Conservation (phyloP, 2,888 invertebrate species). For the Microplitis deprimator region DNA sequence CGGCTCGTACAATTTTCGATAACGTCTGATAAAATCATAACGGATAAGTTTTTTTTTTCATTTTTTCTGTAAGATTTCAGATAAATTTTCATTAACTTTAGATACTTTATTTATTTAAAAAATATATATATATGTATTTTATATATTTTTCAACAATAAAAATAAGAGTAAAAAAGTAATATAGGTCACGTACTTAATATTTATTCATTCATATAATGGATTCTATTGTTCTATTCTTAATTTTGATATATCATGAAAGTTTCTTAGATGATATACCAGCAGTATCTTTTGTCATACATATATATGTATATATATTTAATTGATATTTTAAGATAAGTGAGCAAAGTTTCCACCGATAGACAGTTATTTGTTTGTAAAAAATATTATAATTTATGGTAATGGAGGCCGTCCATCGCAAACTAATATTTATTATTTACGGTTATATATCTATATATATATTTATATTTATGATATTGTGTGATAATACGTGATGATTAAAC, state of each 20-base stretch:
- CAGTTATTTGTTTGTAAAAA: not conserved
- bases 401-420: too few species aligned
- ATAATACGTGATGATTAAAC: not conserved
- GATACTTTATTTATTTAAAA: not conserved
- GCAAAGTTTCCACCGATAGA: not conserved
- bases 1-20: not conserved
- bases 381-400: too few species aligned
- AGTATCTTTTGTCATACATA: not conserved
- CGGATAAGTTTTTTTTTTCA: too few species aligned
- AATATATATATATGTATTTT: not conserved
- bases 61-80: too few species aligned
- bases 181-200: conserved; percentile 48
- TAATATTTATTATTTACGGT: too few species aligned
- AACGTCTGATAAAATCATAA: not conserved
- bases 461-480: not conserved
- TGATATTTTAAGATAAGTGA: not conserved
- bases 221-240: conserved; percentile 29
- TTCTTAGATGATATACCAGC: conserved; percentile 8
- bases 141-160: not conserved
- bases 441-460: not conserved
- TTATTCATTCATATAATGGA: conserved; percentile 44
- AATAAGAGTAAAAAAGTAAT: conserved; percentile 30
- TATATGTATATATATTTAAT: not conserved
- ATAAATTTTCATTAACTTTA: too few species aligned
- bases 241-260: conserved; percentile 31